Conservation (phyloP, 2,888 invertebrate genomes). For the Ariolimax columbianus region DNA sequence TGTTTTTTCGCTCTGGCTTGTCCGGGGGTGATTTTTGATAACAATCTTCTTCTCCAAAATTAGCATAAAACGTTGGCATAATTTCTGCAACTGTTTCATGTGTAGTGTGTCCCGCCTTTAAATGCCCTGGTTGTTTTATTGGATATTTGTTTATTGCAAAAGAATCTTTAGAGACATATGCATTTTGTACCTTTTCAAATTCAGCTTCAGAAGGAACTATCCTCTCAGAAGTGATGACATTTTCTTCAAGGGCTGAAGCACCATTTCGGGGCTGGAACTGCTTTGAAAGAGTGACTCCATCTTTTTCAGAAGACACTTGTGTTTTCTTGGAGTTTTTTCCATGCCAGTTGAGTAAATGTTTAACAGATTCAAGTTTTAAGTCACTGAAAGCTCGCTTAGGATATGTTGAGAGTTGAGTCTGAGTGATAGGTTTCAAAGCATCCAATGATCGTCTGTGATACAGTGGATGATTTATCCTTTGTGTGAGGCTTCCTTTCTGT, state of each 20-base stretch:
- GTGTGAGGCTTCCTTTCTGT: conserved; percentile 68
- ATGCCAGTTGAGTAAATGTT: conserved; percentile 34
- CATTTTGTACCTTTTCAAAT: not conserved
- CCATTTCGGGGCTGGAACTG: not conserved
- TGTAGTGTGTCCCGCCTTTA: not conserved
- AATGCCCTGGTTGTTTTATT: not conserved
- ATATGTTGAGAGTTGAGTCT: conserved; percentile 44
- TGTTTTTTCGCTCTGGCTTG: conserved; percentile 70
- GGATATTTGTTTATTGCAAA: not conserved
- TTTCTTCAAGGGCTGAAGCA: not conserved
- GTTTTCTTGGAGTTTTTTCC: conserved; percentile 11
- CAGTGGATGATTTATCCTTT: conserved; percentile 84
- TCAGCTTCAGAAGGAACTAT: not conserved
- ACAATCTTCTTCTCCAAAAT: not conserved
- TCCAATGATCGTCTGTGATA: conserved; percentile 88
- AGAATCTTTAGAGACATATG: not conserved
- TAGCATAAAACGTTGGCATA: conserved; percentile 20
- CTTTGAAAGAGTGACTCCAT: not conserved
- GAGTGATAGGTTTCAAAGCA: conserved; percentile 82
- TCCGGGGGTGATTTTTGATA: conserved; percentile 53
- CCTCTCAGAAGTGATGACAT: not conserved
- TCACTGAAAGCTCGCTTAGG: conserved; percentile 68
- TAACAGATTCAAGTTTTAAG: conserved; percentile 62
- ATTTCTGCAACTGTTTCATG: conserved; percentile 48
- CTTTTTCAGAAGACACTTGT: conserved; percentile 18